Base-by-base conservation (phyloP, 2,797 vertebrate species). In the Leuciscus waleckii region DNA sequence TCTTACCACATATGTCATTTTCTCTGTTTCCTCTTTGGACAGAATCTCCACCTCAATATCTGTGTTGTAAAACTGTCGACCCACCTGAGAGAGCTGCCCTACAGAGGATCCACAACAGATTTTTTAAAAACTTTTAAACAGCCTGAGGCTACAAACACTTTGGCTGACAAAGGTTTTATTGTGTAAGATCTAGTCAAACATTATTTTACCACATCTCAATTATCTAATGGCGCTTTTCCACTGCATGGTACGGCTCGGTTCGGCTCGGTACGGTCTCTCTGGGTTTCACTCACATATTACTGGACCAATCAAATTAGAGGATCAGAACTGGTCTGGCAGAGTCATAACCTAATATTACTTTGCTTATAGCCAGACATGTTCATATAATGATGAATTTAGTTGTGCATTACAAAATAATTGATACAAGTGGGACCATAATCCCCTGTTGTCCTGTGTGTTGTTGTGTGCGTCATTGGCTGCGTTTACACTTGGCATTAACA, bases 21-120 rank as follows among this genome's bases (percentile, higher is more conserved):
- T 95, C 87, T 96, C 94, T 0, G 93, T 96, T 81, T 96, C 95
- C 88, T 95, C 95, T 90, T 95, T 95, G 13, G 94, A 95, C 68
- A 95, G 90, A 89, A 96, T 95, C 84, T 95, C 94, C 85, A 95
- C 95, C 87, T 95, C 95, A n/a, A 95, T 95, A 51, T 95, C 94
- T 63, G 95, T 95, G 92, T 94, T 95, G 91, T 95, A 95, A 91
- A 95, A 96, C 86, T 96, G 95, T 1, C 93, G 89, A 41, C 94
- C 95, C 86, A 95, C 95, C 88, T 95, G 94, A 88, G 94, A 95
- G 43, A 96, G 93, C 89, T 94, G 94, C 61, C 94, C 95, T 95
- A 90, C 79, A 87, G 54, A 86, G 85, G 29, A 80, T 37, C 35
- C 43, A 82, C 46, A 70, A 79, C 71, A 86, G 23, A 82, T 21